Evolutionary conservation across 2,797 vertebrate species (phyloP).

Genomic region (Lophotriccus pileatus): DNA sequence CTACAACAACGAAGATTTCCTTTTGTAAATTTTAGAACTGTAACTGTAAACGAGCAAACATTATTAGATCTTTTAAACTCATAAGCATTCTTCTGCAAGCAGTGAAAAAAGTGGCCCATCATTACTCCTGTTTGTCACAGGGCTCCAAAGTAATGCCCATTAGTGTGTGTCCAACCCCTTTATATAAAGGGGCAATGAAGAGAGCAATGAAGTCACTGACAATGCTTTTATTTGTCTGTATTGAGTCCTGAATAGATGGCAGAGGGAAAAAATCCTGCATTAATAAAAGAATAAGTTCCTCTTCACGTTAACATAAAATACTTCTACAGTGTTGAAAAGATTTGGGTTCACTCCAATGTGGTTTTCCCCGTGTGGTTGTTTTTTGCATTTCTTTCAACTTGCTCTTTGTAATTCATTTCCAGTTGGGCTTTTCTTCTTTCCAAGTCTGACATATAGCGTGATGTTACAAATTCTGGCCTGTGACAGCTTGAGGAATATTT

Average conservation of each 20-base stretch:
- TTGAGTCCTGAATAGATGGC: not conserved
- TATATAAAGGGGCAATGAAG: too few relatives aligned
- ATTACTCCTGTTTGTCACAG: not conserved
- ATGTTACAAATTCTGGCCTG: not conserved
- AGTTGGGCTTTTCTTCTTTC: not conserved
- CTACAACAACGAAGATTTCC: not conserved
- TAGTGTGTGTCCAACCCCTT: not conserved
- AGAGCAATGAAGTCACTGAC: not conserved
- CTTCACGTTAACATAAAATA: not conserved
- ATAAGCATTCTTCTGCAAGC: not conserved
- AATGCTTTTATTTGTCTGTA: not conserved
- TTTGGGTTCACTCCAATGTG: constrained; percentile 15
- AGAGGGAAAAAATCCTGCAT: not conserved
- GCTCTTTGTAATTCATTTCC: not conserved
- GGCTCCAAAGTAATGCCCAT: not conserved
- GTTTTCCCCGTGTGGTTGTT: not conserved
- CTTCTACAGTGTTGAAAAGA: not conserved
- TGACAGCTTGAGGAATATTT: constrained; percentile 1
- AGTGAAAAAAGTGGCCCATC: not conserved
- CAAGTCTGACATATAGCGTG: not conserved
- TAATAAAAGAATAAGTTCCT: not conserved
- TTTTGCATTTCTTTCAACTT: constrained; percentile 29
- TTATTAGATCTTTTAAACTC: not conserved
- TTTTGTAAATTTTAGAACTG: not conserved
- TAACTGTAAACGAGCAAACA: not conserved